phyloP scores from a whole-genome alignment of 2,888 invertebrate genomes.

The Autographa pulchrina region DNA sequence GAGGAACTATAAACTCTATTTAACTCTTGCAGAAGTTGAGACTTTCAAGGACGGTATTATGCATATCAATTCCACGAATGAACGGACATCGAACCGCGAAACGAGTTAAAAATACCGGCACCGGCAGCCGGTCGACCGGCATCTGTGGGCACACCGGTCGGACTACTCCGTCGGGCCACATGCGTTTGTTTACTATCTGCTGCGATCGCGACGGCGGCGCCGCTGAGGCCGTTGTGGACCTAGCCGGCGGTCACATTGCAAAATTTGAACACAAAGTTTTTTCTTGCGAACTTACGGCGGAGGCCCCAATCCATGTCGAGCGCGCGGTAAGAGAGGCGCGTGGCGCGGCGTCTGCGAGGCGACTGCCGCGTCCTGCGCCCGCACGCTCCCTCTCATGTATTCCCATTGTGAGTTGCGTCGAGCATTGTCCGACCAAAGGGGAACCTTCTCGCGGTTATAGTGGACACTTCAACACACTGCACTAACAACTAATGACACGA shows the following conservation, averaged over 20 bases:
- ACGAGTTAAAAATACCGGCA: slow-evolving; percentile 88
- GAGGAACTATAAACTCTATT: slow-evolving; percentile 70
- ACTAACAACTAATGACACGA: slow-evolving; percentile 47
- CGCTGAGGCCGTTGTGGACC: slow-evolving; percentile 63
- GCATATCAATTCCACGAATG: slow-evolving; percentile 86
- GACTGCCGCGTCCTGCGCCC: slow-evolving; percentile 87
- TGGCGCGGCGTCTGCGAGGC: slow-evolving; percentile 83
- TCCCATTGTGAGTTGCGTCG: slow-evolving; percentile 75
- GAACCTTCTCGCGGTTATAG: slow-evolving; percentile 68
- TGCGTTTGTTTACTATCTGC: slow-evolving; percentile 89
- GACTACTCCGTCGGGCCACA: slow-evolving; percentile 83
- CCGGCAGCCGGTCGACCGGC: slow-evolving; percentile 83
- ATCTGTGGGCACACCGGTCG: slow-evolving; percentile 87
- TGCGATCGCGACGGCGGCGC: slow-evolving; percentile 71
- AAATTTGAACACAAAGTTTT: slow-evolving; percentile 68
- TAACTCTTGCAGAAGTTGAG: slow-evolving; percentile 75
- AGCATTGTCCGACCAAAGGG: slow-evolving; percentile 74
- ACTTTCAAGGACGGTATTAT: slow-evolving; percentile 84
- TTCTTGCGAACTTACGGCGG: slow-evolving; percentile 84
- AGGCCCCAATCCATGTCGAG: slow-evolving; percentile 88
- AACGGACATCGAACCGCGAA: slow-evolving; percentile 88
- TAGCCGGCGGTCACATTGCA: slow-evolving; percentile 59
- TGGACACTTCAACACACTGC: slow-evolving; percentile 57
- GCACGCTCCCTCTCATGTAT: slow-evolving; percentile 75
- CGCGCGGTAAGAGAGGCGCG: slow-evolving; percentile 73